Percentiles rank a stretch among this genome's conserved stretches.
These are phyloP conservation scores for Sebastolobus alascanus DNA, from an alignment of 2,797 vertebrate genomes.

Conservation along the genomic window DNA sequence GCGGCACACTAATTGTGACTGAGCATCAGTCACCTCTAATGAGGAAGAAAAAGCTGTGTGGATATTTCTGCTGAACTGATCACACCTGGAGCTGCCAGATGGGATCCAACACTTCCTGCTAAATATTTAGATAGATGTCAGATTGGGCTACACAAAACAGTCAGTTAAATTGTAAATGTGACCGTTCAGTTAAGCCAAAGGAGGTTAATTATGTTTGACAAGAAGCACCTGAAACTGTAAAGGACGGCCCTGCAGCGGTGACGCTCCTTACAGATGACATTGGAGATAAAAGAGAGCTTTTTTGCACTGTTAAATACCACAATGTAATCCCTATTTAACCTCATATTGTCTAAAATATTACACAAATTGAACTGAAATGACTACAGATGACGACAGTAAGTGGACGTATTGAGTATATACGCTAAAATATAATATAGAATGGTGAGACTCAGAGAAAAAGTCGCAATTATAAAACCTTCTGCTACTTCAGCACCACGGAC, in stretches of 20 bases:
- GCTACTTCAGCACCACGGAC: not conserved
- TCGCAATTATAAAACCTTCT: too few species aligned
- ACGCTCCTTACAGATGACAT: not conserved
- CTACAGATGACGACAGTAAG: too few species aligned
- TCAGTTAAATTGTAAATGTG: not conserved
- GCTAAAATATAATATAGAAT: too few species aligned
- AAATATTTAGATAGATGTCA: not conserved
- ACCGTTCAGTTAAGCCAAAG: not conserved
- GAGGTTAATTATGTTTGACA: not conserved
- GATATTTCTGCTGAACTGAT: not conserved
- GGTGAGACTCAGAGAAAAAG: too few species aligned
- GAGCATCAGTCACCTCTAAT: not conserved
- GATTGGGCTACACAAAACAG: too few species aligned
- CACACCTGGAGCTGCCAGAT: not conserved
- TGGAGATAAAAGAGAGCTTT: not conserved
- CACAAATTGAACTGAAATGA: not conserved
- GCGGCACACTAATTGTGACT: not conserved
- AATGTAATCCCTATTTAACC: not conserved
- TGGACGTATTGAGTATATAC: too few species aligned
- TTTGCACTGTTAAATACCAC: not conserved
- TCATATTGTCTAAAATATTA: not conserved
- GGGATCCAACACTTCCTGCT: not conserved
- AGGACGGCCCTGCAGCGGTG: not conserved
- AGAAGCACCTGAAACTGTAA: not conserved
- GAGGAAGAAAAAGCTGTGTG: not conserved